These are phyloP conservation scores for Zosterops japonicus DNA, from an alignment of 2,113 vertebrate species.

Conservation along the genomic window DNA sequence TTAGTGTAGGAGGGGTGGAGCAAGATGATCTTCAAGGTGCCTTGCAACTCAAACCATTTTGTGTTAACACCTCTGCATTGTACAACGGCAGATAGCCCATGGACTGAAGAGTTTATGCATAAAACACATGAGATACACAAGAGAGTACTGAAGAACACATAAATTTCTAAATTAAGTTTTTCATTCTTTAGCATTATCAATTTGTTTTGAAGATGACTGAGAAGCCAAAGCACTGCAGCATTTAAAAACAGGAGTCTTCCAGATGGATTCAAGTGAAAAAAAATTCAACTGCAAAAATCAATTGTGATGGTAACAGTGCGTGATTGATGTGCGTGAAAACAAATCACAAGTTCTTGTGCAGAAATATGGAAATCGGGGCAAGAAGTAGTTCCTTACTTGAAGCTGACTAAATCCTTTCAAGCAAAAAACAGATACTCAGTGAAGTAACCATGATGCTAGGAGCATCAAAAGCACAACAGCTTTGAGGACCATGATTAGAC, in stretches of 20 bases:
- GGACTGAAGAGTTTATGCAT: background rate
- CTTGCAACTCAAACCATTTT: background rate
- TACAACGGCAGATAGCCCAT: background rate
- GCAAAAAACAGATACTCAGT: background rate
- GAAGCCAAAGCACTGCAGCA: background rate
- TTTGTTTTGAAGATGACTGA: background rate
- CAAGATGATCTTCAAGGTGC: background rate
- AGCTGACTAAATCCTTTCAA: background rate
- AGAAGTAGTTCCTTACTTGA: background rate
- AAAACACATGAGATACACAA: background rate
- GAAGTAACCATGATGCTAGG: background rate
- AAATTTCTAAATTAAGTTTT: background rate
- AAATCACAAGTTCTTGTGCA: background rate
- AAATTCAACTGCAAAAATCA: background rate
- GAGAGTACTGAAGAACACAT: background rate
- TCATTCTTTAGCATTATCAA: background rate
- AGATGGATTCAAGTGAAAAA: background rate
- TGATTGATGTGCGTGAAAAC: background rate
- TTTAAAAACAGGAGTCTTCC: background rate
- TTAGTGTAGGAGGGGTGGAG: accelerated
- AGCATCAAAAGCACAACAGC: background rate
- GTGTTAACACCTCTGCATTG: background rate
- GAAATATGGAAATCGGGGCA: conserved; percentile 4
- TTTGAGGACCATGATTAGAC: background rate
- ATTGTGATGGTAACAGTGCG: background rate